A percentile compares a stretch with the other conserved stretches of the same genome.
Conservation (phyloP, 2,888 invertebrate species). For the Stenichneumon culpator region DNA sequence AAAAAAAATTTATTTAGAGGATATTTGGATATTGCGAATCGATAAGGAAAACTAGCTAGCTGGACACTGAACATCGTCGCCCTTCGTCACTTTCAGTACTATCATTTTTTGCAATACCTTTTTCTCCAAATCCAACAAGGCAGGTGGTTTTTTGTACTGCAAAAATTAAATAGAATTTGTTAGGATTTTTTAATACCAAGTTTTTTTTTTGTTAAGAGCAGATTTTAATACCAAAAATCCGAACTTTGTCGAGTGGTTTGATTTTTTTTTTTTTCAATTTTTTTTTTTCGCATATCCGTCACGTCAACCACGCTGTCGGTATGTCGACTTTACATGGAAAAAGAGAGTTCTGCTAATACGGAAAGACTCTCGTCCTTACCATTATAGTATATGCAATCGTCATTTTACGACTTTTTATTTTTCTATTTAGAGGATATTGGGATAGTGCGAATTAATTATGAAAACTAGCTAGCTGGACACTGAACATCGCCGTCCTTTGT, state of each 20-base stretch:
- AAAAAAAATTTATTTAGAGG: slow-evolving; percentile 11
- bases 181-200: neutral
- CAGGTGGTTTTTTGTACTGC: slow-evolving; percentile 92
- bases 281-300: neutral
- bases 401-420: neutral
- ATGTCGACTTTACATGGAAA: neutral
- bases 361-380: too few species aligned
- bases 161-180: slow-evolving; percentile 9
- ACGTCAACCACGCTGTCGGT: neutral
- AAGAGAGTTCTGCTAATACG: too few species aligned
- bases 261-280: too few species aligned
- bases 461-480: slow-evolving; percentile 81
- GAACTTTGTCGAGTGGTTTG: too few species aligned
- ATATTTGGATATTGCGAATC: slow-evolving; percentile 6
- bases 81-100: slow-evolving; percentile 77
- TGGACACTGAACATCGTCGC: slow-evolving; percentile 82
- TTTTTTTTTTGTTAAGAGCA: too few species aligned
- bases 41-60: slow-evolving; percentile 75
- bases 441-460: slow-evolving; percentile 17
- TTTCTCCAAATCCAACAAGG: slow-evolving; percentile 90
- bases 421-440: slow-evolving; percentile 17
- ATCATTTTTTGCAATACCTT: slow-evolving; percentile 79
- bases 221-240: neutral
- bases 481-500: slow-evolving; percentile 80
- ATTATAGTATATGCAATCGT: too few species aligned